phyloP scores from a whole-genome alignment of 1,140 invertebrate genomes.

The Capitella teleta region DNA sequence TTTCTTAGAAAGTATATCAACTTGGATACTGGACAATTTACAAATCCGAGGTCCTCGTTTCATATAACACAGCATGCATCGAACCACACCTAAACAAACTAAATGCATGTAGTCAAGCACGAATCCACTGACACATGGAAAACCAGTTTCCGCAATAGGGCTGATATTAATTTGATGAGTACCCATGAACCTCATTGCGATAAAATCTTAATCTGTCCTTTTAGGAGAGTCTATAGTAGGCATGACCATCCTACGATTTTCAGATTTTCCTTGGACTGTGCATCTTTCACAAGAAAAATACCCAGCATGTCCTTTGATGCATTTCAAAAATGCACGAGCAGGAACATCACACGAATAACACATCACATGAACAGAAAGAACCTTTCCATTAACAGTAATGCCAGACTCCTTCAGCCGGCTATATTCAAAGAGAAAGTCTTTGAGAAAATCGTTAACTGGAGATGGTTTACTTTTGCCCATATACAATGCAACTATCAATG shows the following conservation, averaged over 20 bases:
- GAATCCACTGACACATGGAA: conserved; percentile 1
- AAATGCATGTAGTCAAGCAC: conserved; percentile 8
- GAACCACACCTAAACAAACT: conserved; percentile 4
- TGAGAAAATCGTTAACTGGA: too few species aligned
- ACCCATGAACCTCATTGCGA: not conserved
- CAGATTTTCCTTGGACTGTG: too few species aligned
- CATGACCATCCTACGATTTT: not conserved
- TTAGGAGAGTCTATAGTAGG: not conserved
- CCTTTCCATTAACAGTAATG: too few species aligned
- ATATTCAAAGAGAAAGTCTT: too few species aligned
- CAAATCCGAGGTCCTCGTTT: not conserved
- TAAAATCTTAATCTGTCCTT: not conserved
- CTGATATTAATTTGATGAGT: not conserved
- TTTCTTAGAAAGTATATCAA: conserved; percentile 1
- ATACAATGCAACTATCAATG: too few species aligned
- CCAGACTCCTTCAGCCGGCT: too few species aligned
- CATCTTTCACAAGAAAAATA: too few species aligned
- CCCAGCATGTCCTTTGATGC: too few species aligned
- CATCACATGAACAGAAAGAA: too few species aligned
- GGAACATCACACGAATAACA: too few species aligned
- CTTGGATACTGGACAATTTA: not conserved
- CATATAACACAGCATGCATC: not conserved
- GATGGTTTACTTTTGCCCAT: too few species aligned
- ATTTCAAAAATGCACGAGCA: too few species aligned
- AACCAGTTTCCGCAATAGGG: not conserved